Evolutionary conservation across 2,797 vertebrate genomes (phyloP).

Genomic region (Sebastes diaconus): DNA sequence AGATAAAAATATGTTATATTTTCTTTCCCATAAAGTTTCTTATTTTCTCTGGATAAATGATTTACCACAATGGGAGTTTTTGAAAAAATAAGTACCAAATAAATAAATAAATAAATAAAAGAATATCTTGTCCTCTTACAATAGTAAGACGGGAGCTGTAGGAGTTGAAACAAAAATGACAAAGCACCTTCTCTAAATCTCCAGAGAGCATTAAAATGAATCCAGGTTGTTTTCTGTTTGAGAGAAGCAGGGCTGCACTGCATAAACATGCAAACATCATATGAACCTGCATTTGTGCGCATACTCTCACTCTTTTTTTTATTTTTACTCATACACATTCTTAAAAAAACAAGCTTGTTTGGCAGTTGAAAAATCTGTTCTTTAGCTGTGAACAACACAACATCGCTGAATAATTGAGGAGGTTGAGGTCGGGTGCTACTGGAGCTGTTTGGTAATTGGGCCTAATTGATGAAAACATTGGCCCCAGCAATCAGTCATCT

Average conservation of each 20-base stretch:
- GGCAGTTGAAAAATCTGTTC: constrained; percentile 9
- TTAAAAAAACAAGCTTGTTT: constrained; percentile 25
- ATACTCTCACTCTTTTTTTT: no score
- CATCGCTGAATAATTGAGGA: constrained; percentile 40
- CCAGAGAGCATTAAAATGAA: background rate
- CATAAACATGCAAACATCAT: background rate
- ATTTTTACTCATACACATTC: background rate
- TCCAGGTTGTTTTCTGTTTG: background rate
- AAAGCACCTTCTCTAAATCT: background rate
- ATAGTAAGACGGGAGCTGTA: background rate
- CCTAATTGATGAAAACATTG: constrained; percentile 74
- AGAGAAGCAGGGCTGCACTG: background rate
- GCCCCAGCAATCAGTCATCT: constrained; percentile 67
- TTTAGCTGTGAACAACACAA: constrained; percentile 25
- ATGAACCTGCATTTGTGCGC: background rate
- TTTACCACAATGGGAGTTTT: background rate
- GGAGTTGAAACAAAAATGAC: background rate
- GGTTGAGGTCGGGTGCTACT: constrained; percentile 27
- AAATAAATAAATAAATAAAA: background rate
- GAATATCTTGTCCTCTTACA: background rate
- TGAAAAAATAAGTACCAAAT: background rate
- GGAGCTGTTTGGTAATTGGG: constrained; percentile 69
- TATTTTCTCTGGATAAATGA: background rate
- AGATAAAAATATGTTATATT: background rate
- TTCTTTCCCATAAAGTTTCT: background rate